Evolutionary conservation across 2,113 vertebrate genomes (phyloP), one percentile per base, ranked within the genome.

Genomic region (Cephalophus harveyi): DNA sequence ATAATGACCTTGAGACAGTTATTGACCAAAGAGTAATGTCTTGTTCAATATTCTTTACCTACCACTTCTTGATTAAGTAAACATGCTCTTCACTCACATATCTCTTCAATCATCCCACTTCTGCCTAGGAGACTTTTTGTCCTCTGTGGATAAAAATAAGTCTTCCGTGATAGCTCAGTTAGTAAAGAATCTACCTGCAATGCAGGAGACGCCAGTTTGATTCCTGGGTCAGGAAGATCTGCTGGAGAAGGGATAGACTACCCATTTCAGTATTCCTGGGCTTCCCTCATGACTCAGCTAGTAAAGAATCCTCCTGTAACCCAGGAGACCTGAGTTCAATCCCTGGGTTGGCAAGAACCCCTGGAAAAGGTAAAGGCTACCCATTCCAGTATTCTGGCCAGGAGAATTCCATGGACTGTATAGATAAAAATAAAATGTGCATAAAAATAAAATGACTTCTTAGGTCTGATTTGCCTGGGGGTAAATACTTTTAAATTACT

Each of bases 201-300:
- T 12, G 36, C 67, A 25, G 36, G 10, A 40, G 19, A 74, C 0
- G 5, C 2, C 5, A 13, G 10, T 3, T 40, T 0, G 0, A 74
- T 40, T 74, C n/a, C 10, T 74, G 67, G 36, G n/a, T 40, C 67
- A 74, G 36, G 19, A 74, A 74, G 19, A 74, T 23, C n/a, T 10
- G 5, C 36, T 74, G 21, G 36, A 40, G n/a, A 74, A 74, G 36
- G n/a, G 36, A 74, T 6, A 74, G n/a, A 74, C 67, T 74, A 40
- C 67, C 67, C 67, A 40, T 17, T 67, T 67, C 33, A n/a, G 62
- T 67, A 67, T 74, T 74, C 10, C 36, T 25, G n/a, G 67, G 67
- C n/a, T 74, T 74, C 36, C 11, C 10, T 40, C 40, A 5, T 74
- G 36, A 40, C 67, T 40, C 36, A 40, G 67, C 36, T 74, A 3